A percentile compares a stretch with the other conserved stretches of the same genome.
These are phyloP conservation scores for Myrmecobius fasciatus DNA, from an alignment of 2,113 vertebrate genomes.

Conservation along the genomic window DNA sequence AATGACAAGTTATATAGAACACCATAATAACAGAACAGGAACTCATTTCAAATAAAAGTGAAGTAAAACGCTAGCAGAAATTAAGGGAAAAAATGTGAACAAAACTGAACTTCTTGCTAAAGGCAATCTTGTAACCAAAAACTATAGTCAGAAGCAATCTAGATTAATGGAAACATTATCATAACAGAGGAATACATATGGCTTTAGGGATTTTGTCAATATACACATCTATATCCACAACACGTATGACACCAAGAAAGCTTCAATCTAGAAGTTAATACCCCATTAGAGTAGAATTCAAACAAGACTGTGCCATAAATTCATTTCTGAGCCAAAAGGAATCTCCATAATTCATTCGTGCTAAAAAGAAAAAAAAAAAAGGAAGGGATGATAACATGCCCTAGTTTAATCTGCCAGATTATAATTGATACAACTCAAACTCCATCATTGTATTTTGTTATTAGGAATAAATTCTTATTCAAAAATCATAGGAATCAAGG, in stretches of 20 bases:
- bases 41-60: slow-evolving; percentile 63
- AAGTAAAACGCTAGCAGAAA: slow-evolving; percentile 54
- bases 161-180: slow-evolving; percentile 79
- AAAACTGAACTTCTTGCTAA: slow-evolving; percentile 75
- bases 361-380: background rate
- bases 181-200: slow-evolving; percentile 72
- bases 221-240: slow-evolving; percentile 34
- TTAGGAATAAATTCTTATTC: slow-evolving; percentile 57
- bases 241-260: slow-evolving; percentile 65
- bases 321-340: slow-evolving; percentile 64
- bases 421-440: slow-evolving; percentile 39
- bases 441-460: slow-evolving; percentile 31
- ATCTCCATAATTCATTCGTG: slow-evolving; percentile 7
- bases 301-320: slow-evolving; percentile 55
- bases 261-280: slow-evolving; percentile 66
- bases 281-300: slow-evolving; percentile 67
- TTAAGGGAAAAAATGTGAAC: slow-evolving; percentile 70
- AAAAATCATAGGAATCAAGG: slow-evolving; percentile 56
- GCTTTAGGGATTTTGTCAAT: slow-evolving; percentile 71
- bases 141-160: slow-evolving; percentile 78
- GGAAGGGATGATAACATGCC: slow-evolving; percentile 4
- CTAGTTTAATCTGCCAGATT: slow-evolving; percentile 47
- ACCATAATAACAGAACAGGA: slow-evolving; percentile 67
- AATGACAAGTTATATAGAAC: slow-evolving; percentile 73
- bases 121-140: slow-evolving; percentile 73